phyloP scores from a whole-genome alignment of 2,888 invertebrate species.

The Crematogaster levior region DNA sequence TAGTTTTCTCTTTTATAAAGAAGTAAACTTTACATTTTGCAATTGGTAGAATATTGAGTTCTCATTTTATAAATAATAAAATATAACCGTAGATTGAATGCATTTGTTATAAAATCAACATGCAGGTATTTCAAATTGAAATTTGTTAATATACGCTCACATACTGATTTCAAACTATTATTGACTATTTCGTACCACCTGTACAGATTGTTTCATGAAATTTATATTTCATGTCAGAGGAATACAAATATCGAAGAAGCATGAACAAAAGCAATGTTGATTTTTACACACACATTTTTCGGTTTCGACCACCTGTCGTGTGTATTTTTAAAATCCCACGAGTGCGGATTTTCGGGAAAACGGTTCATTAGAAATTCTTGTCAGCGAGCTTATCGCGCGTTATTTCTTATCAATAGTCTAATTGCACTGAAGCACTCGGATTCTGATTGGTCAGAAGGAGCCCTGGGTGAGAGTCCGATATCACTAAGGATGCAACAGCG shows the following conservation, averaged over 20 bases:
- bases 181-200: background rate
- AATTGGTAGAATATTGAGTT: background rate
- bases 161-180: background rate
- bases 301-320: background rate
- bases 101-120: conserved; percentile 8
- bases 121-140: background rate
- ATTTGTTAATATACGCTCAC: conserved; percentile 11
- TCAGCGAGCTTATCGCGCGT: background rate
- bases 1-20: background rate
- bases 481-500: conserved; percentile 48
- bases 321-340: background rate
- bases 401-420: background rate
- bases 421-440: background rate
- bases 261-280: background rate
- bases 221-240: background rate
- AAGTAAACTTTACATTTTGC: conserved; percentile 10
- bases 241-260: background rate
- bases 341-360: background rate
- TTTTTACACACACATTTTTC: background rate
- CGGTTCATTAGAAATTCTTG: background rate
- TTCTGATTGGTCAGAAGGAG: background rate
- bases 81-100: background rate
- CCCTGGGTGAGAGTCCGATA: conserved; percentile 46
- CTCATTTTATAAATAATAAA: conserved; percentile 25
- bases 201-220: background rate